Percentiles rank a stretch among this genome's conserved stretches.
phyloP scores from a whole-genome alignment of 2,797 vertebrate species.

The Trichosurus vulpecula region DNA sequence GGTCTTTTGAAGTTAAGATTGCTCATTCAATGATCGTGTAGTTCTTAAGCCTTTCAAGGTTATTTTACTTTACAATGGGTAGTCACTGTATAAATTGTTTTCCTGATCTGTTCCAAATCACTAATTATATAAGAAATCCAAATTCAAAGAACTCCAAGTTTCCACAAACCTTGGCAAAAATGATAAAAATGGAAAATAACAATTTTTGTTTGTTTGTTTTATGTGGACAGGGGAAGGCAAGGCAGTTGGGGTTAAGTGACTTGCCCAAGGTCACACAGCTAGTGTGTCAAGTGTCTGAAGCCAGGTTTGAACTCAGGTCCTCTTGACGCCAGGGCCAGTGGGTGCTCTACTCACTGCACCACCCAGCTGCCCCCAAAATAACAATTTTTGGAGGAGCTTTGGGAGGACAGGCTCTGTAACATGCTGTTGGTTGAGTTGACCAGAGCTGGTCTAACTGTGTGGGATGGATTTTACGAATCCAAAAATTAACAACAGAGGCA shows the following conservation, averaged over 20 bases:
- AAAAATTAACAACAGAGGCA: too few relatives aligned
- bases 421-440: background rate
- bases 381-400: background rate
- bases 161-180: background rate
- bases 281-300: too few relatives aligned
- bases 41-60: background rate
- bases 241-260: too few relatives aligned
- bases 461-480: too few relatives aligned
- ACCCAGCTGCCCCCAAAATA: too few relatives aligned
- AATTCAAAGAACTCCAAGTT: background rate
- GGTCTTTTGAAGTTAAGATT: background rate
- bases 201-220: too few relatives aligned
- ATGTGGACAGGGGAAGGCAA: too few relatives aligned
- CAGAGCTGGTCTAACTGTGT: background rate
- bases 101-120: background rate
- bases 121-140: background rate
- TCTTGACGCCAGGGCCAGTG: too few relatives aligned
- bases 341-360: too few relatives aligned
- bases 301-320: too few relatives aligned
- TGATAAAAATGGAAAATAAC: background rate
- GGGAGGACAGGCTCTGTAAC: background rate
- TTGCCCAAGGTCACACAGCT: too few relatives aligned
- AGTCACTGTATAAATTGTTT: background rate
- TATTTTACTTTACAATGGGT: background rate
- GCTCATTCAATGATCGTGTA: background rate